Conservation (phyloP, 1,140 invertebrate species). For the Lanistes nyassanus region DNA sequence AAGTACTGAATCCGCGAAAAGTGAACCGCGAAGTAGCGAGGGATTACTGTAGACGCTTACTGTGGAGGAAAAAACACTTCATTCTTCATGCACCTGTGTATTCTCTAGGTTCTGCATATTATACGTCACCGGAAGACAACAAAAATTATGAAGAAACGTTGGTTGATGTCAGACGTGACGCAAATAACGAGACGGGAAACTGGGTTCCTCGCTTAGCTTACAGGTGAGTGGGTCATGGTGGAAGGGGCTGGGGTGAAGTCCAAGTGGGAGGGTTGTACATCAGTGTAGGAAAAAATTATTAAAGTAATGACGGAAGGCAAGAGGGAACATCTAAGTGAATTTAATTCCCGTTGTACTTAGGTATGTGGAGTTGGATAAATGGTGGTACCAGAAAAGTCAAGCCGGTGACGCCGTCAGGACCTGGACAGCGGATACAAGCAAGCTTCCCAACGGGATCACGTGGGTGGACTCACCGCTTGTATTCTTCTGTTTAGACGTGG, state of each 20-base stretch:
- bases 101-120: constrained; percentile 34
- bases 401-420: constrained; percentile 9
- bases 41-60: no score
- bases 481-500: no score
- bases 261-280: no score
- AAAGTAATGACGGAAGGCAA: no score
- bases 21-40: no score
- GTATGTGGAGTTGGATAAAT: constrained; percentile 15
- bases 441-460: constrained; percentile 10
- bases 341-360: background rate
- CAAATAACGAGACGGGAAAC: constrained; percentile 9
- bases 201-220: background rate
- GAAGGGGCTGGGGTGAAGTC: no score
- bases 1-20: no score
- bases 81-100: no score
- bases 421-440: background rate
- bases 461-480: background rate
- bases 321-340: no score
- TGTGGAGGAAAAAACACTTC: no score
- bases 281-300: no score
- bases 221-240: background rate
- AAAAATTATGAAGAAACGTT: constrained; percentile 40
- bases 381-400: constrained; percentile 22
- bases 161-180: constrained; percentile 28
- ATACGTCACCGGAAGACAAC: constrained; percentile 29